phyloP scores from a whole-genome alignment of 2,113 vertebrate species.

The Carassius carassius region DNA sequence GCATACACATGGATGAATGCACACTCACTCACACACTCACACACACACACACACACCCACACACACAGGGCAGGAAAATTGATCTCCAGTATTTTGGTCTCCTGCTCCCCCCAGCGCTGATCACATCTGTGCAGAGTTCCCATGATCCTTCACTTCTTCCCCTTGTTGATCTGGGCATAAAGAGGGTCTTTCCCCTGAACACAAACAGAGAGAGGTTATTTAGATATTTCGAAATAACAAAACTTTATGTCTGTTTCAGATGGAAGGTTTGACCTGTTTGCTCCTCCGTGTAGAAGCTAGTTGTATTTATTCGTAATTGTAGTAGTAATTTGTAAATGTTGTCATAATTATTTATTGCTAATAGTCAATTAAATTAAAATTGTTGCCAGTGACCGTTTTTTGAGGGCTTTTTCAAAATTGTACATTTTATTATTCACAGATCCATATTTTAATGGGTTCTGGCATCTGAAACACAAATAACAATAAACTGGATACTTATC shows the following conservation, averaged over 20 bases:
- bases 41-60: constrained; percentile 45
- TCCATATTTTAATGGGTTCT: too few relatives aligned
- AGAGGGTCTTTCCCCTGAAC: constrained; percentile 89
- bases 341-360: not conserved
- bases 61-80: constrained; percentile 55
- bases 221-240: not conserved
- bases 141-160: constrained; percentile 86
- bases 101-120: constrained; percentile 68
- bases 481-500: too few relatives aligned
- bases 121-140: constrained; percentile 68
- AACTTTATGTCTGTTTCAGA: not conserved
- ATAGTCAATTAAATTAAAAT: not conserved
- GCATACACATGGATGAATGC: constrained; percentile 42
- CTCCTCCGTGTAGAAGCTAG: not conserved
- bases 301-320: too few relatives aligned
- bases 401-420: not conserved
- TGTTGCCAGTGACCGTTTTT: not conserved
- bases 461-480: too few relatives aligned
- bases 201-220: constrained; percentile 64
- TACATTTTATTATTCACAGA: not conserved
- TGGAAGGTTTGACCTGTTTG: not conserved
- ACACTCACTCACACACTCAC: constrained; percentile 41
- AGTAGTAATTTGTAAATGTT: too few relatives aligned
- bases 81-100: constrained; percentile 62
- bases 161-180: constrained; percentile 95